Evolutionary conservation across 2,888 invertebrate genomes (phyloP), one percentile per base, ranked within the genome.

Genomic region (Epirrhoe tristata): DNA sequence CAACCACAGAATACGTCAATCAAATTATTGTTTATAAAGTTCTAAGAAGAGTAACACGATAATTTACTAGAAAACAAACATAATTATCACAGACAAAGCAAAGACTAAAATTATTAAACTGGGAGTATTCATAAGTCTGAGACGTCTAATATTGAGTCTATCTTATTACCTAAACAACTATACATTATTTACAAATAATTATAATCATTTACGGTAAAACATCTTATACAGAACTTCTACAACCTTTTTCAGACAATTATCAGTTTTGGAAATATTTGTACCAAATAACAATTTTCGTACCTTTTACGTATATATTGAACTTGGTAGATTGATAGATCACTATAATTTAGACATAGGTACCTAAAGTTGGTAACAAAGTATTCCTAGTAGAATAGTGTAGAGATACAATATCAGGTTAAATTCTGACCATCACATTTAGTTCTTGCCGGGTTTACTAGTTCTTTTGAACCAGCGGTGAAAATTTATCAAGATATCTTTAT

Each of bases 51-150:
- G 54, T n/a, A 57, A 52, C 52, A 52, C 52, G 31, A 31, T 31
- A 10, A 5, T n/a, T n/a, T n/a, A 52, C 32, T 31, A 54, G 2
- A 54, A 51, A 12, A 59, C n/a, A 14, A 39, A 39, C 17, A 53
- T 10, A 16, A 36, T 36, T 55, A 55, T 55, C 36, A 55, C 55
- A 55, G 55, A 55, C 36, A 55, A 55, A 55, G 55, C 55, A 55
- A 55, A 17, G 0, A 55, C 39, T 10, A n/a, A 52, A 10, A 8
- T 48, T 16, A 48, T 48, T 14, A 48, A 48, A 48, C 39, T 12
- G 39, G 12, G 12, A 12, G 39, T 43, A 12, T 12, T 10, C 8
- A 6, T 48, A 48, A 48, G 48, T 48, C 46, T 46, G 46, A 46
- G 46, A 46, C 48, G 7, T 14, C 48, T 48, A 48, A 48, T 48